Conservation (phyloP, 2,797 vertebrate species). For the Anolis apletophallus region DNA sequence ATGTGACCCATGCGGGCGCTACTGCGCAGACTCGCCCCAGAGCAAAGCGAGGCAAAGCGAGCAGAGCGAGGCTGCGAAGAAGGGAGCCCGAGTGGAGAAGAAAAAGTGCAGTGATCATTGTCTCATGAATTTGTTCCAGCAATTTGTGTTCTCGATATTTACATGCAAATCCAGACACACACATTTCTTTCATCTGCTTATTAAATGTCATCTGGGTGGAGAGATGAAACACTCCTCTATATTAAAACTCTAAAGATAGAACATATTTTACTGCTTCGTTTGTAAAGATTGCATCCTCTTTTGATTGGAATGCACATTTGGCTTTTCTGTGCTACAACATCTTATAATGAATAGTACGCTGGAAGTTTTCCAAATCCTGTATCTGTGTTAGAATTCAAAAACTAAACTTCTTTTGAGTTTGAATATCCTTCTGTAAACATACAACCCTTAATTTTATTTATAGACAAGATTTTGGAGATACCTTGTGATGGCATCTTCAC, state of each 20-base stretch:
- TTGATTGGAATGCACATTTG: background rate
- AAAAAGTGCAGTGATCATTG: background rate
- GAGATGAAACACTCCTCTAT: background rate
- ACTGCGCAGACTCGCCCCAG: no score
- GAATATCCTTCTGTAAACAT: conserved; percentile 64
- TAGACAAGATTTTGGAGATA: background rate
- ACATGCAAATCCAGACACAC: background rate
- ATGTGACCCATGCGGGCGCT: no score
- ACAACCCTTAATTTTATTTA: conserved; percentile 39
- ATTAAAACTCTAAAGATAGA: background rate
- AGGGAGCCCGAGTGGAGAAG: no score
- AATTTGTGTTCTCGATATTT: background rate
- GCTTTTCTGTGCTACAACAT: background rate
- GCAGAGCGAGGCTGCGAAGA: no score
- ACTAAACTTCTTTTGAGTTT: conserved; percentile 59
- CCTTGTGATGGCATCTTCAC: background rate
- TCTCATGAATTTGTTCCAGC: background rate
- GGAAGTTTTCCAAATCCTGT: conserved; percentile 17
- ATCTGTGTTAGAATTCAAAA: conserved; percentile 65
- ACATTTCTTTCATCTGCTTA: background rate
- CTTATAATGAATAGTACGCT: conserved; percentile 22
- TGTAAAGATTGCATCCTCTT: background rate
- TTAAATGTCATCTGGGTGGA: background rate
- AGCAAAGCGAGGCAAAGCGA: no score
- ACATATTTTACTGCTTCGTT: background rate